Base-by-base conservation (phyloP, 1,140 invertebrate genomes). In the Sycobia sp. region DNA sequence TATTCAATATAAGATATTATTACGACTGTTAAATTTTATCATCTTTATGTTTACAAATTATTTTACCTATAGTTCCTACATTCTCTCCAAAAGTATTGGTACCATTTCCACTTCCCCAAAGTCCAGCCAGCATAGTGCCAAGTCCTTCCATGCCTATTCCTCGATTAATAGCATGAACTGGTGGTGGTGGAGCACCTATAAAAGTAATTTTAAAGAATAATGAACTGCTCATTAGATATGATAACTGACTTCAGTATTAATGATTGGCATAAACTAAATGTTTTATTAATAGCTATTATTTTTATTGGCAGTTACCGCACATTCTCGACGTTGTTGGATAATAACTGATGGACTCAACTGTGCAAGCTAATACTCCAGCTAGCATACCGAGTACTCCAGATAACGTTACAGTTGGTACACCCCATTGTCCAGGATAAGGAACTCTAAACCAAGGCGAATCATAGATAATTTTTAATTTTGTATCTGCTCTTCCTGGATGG, bases 391-490 rank as follows among this genome's bases (percentile, higher is more conserved):
- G 78, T 9, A 93, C 90, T 1, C 90, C 90, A 1, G 87, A 87
- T 8, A 88, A 78, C 44, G 84, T 90, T 0, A 93, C 87, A 0
- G 91, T 94, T 0, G 94, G 93, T 11, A 83, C 54, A 3, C 94
- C 94, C 91, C 94, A 96, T 76, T 96, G 93, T 59, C 90, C 88
- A 67, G 93, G 93, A 83, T 95, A 95, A 11, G 93, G 93, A 27
- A 95, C 74, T 29, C 91, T 84, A 73, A 95, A 92, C 92, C 92
- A 95, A 0, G 88, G 86, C 1, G 92, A 88, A 69, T 90, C 85
- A 18, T 81, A 78, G 14, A 95, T 78, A 51, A 93, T 91, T 60
- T 87, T 84, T 0, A 90, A 68, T 69, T 91, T 91, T 7, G 87
- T 85, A 72, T 96, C 93, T 0, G 92, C 92, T 54, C 93, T 82